Evolutionary conservation across 2,888 invertebrate species (phyloP), one percentile per base, ranked within the genome.

Genomic region (Aplocera efformata): DNA sequence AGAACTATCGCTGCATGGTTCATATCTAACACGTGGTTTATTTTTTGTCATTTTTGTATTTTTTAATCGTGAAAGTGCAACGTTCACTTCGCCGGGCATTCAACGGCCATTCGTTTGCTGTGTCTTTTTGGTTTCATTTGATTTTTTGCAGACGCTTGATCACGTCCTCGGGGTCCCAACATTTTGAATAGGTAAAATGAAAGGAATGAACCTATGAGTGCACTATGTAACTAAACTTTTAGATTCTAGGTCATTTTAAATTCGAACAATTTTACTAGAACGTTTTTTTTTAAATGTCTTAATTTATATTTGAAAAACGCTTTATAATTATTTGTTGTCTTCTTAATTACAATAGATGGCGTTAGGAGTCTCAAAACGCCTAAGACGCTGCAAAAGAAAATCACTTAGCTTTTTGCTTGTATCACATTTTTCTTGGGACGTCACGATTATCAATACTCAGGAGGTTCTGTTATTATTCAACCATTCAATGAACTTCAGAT

Each of bases 1-100:
- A 64, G 71, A 75, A 80, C 79, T 76, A 74, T 63, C 62, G 60
- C 26, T 11, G 37, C 24, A 67, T 71, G 82, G 83, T 83, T 82
- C 83, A 79, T 79, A 79, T 77, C 76, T 67, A 74, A 67, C 71
- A 59, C 63, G 67, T 49, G 59, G 66, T 69, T 75, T 68, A 72
- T 78, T 82, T 81, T 63, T 39, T n/a, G 20, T 10, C 29, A 72
- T 75, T 71, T 72, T 79, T 80, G 72, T 72, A 71, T 75, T 67
- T 66, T 80, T 78, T 79, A 77, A 79, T 83, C 79, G 81, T 79
- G 80, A 83, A 85, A 85, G 83, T 83, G 85, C 85, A 79, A 79
- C 79, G 81, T 81, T 82, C 84, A 82, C 82, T 82, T 83, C 75
- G 72, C 68, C 63, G 63, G 73, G 72, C 65, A 79, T 83, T 83